Base-by-base conservation (phyloP, 1,140 invertebrate genomes). In the Cepaea nemoralis region DNA sequence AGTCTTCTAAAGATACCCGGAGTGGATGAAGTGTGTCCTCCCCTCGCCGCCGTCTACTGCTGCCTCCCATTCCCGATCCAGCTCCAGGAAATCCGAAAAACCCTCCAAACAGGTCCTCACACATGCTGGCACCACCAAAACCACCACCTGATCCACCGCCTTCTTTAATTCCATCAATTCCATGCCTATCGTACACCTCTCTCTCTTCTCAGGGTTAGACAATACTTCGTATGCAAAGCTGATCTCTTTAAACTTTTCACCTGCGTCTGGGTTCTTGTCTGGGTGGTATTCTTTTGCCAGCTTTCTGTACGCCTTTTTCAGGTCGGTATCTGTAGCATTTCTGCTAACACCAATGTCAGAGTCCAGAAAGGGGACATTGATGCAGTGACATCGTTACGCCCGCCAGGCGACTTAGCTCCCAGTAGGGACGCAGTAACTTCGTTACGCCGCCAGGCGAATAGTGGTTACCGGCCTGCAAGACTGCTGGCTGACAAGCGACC, bases 231-330 rank as follows among this genome's bases (percentile, higher is more conserved):
- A 99, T 0, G 98, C 98, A 93, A 98, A 97, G 83, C 97, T 98
- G 77, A 99, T 99, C 91, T 97, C 95, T 92, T 99, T 99, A 89
- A 99, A 99, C 93, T 96, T 91, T 82, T 91, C 90, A 77, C 97
- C 98, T 93, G 99, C 97, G 94, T 97, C 97, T 27, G 98, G 98
- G 93, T 99, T 99, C 92, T 99, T 99, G 91, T 99, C 98, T 59
- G 98, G 98, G 91, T 99, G 99, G 91, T 98, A 99, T 92, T 99
- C 99, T 16, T 99, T 93, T 22, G 98, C 98, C 80, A 99, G 92
- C 92, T 92, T 92, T 71, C 92, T 86, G 84, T 93, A 93, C 45
- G 92, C 91, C 94, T 96, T 95, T 93, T 97, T 97, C 83, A 97
- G 96, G 93, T 97, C 96, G 24, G 93, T 92, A 87, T 96, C 94